Base-by-base conservation (phyloP, 2,888 invertebrate species). In the Eupithecia insigniata region DNA sequence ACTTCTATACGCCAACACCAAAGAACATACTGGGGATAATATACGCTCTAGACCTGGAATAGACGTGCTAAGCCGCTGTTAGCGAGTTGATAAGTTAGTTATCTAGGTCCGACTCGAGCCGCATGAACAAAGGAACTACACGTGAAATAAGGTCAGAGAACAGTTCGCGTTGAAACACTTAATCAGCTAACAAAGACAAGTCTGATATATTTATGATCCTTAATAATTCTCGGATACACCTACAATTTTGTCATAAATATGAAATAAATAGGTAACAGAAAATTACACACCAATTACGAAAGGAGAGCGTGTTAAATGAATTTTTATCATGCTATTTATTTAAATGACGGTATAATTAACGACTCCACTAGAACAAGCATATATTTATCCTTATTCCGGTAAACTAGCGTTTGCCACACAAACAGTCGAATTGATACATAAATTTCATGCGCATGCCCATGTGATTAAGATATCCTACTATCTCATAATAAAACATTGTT, bases 401-500 rank as follows among this genome's bases (percentile, higher is more conserved):
- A 71, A 69, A 69, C 65, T 66, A 58, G 55, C 68, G 68, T 76
- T 74, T 71, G 73, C 70, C 68, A 65, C 70, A 73, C 74, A 74
- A 73, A 76, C 64, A 39, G 58, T 60, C 62, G 30, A 71, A 8
- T 46, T 51, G 46, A 22, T 51, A 10, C n/a, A 8, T 51, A 51
- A 51, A 51, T n/a, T 51, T 51, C 66, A 43, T 64, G 71, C 46
- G 64, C 55, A 69, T 34, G 43, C 66, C n/a, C n/a, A 72, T 72
- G 69, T 73, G 71, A 74, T 73, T 67, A 77, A 72, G 72, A 71
- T 77, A 76, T 67, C 70, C 67, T 70, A 69, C 74, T 71, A 70
- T 74, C 73, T 74, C 76, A 78, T 77, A 77, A 78, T 77, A 75
- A 79, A 75, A 79, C 78, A 77, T 78, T 78, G 77, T 78, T 76